Conservation (phyloP, 1,140 invertebrate genomes). For the Drosophila takahashii region DNA sequence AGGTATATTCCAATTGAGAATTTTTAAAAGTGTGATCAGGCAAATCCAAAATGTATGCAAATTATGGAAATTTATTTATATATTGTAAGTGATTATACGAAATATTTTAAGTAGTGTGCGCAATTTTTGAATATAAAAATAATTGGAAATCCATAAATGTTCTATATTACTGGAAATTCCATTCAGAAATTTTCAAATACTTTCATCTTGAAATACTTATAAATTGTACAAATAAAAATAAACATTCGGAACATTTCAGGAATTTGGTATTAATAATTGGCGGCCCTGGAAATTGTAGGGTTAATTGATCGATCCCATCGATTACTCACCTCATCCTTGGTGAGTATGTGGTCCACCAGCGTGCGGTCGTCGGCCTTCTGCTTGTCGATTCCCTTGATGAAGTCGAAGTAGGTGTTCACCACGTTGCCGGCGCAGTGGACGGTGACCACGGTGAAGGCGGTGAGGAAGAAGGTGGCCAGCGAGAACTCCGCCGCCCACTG, state of each 20-base stretch:
- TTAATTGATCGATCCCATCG: neutral
- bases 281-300: neutral
- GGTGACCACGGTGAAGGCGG: slow-evolving; percentile 93
- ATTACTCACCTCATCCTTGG: slow-evolving; percentile 83
- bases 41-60: neutral
- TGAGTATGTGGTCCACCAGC: slow-evolving; percentile 94
- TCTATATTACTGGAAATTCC: neutral
- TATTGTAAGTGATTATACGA: neutral
- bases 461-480: slow-evolving; percentile 91
- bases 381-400: slow-evolving; percentile 96
- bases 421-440: slow-evolving; percentile 98
- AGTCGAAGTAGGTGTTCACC: slow-evolving; percentile 99
- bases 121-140: neutral
- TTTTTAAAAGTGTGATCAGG: slow-evolving; percentile 8
- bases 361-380: slow-evolving; percentile 96
- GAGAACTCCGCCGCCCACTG: slow-evolving; percentile 90
- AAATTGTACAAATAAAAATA: too few relatives aligned
- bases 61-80: neutral
- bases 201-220: too few relatives aligned
- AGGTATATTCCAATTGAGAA: slow-evolving; percentile 8
- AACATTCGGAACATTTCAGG: too few relatives aligned
- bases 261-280: neutral
- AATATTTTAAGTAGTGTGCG: too few relatives aligned
- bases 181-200: too few relatives aligned
- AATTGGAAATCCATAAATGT: neutral